phyloP scores from a whole-genome alignment of 2,888 invertebrate genomes.

The Pseudococcus viburni region DNA sequence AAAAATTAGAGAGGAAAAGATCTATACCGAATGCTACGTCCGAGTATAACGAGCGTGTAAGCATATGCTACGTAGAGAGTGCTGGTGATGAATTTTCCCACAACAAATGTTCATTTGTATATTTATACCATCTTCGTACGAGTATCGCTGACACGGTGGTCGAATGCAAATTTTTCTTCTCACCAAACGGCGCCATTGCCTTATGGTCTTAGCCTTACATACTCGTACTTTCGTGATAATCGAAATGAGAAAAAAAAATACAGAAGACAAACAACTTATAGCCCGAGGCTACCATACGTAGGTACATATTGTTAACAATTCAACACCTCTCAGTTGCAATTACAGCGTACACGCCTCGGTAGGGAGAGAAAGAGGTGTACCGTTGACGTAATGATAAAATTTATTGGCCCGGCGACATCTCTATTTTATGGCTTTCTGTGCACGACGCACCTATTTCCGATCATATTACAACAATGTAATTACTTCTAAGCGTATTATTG shows the following conservation, averaged over 20 bases:
- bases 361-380: neutral
- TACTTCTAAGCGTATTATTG: neutral
- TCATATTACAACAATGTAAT: constrained; percentile 7
- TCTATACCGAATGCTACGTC: neutral
- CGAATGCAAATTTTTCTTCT: constrained; percentile 45
- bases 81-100: constrained; percentile 36
- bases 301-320: constrained; percentile 28
- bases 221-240: constrained; percentile 24
- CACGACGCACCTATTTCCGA: constrained; percentile 8
- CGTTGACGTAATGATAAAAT: constrained; percentile 31
- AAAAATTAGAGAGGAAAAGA: neutral
- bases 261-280: neutral
- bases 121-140: no score
- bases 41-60: neutral
- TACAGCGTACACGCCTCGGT: constrained; percentile 1
- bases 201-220: neutral
- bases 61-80: no score
- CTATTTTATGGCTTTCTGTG: constrained; percentile 15
- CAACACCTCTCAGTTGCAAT: constrained; percentile 37
- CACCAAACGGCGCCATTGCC: constrained; percentile 9
- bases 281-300: constrained; percentile 2
- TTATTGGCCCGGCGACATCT: constrained; percentile 37
- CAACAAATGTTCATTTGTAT: neutral
- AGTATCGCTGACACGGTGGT: constrained; percentile 15
- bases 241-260: neutral